These are phyloP conservation scores for Physella acuta DNA, from an alignment of 1,140 invertebrate species.

Conservation along the genomic window DNA sequence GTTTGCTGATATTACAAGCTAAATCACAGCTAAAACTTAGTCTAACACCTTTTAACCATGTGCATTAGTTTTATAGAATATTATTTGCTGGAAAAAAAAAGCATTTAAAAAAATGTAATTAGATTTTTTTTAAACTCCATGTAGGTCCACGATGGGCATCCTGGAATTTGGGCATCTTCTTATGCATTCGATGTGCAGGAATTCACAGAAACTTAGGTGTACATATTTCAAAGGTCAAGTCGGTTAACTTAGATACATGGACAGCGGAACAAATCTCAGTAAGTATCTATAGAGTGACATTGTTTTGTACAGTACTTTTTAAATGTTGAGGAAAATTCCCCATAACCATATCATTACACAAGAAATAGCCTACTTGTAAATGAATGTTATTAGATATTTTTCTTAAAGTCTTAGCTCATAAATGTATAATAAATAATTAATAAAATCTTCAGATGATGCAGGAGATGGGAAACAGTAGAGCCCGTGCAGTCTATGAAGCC, in stretches of 20 bases:
- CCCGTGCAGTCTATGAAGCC: slow-evolving; percentile 94
- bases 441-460: slow-evolving; percentile 84
- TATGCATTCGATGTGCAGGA: slow-evolving; percentile 96
- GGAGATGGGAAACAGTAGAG: slow-evolving; percentile 97
- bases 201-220: slow-evolving; percentile 97
- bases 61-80: not conserved
- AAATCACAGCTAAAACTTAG: no score
- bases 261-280: slow-evolving; percentile 93
- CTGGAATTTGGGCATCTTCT: slow-evolving; percentile 97
- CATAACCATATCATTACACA: no score
- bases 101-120: no score
- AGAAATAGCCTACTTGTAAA: no score
- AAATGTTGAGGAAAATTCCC: no score
- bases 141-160: slow-evolving; percentile 97
- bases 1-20: no score
- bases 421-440: no score
- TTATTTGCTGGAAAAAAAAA: not conserved
- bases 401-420: no score
- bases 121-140: no score
- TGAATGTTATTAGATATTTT: no score
- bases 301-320: not conserved
- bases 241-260: slow-evolving; percentile 96
- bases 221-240: slow-evolving; percentile 97
- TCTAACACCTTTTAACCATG: no score
- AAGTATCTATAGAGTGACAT: slow-evolving; percentile 19